phyloP scores from a whole-genome alignment of 2,797 vertebrate species.

The Gymnopithys bicolor region DNA sequence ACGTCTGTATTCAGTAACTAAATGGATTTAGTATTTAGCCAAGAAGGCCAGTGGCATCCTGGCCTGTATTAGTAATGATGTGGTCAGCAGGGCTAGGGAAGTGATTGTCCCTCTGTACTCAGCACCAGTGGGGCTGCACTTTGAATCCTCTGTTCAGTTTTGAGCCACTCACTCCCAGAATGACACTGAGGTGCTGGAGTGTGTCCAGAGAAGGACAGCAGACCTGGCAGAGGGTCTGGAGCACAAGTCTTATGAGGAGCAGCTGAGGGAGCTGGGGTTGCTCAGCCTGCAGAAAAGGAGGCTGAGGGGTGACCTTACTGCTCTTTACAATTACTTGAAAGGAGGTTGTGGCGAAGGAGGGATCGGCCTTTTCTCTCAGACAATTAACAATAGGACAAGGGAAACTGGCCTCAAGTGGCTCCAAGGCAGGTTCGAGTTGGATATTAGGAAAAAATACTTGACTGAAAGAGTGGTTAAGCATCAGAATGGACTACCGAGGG shows the following conservation, averaged over 20 bases:
- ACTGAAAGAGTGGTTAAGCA: neutral
- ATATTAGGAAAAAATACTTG: neutral
- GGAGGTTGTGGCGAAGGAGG: neutral
- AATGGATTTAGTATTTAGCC: neutral
- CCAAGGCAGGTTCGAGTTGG: neutral
- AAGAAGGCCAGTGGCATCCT: neutral
- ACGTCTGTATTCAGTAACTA: neutral
- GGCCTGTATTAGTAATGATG: neutral
- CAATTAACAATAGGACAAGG: neutral
- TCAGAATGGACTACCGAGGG: neutral
- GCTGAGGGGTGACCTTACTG: neutral
- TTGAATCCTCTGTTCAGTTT: neutral
- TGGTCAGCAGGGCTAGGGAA: neutral
- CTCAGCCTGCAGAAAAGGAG: neutral
- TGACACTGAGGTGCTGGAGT: neutral
- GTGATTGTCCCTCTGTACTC: neutral
- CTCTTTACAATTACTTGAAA: neutral
- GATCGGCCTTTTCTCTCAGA: neutral
- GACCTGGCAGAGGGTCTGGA: neutral
- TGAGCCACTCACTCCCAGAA: neutral
- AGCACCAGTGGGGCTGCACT: neutral
- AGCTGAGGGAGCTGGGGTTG: neutral
- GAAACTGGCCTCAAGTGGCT: neutral
- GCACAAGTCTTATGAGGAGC: neutral
- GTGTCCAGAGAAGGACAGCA: neutral